Conservation (phyloP, 2,113 vertebrate species). For the Serilophus lunatus region DNA sequence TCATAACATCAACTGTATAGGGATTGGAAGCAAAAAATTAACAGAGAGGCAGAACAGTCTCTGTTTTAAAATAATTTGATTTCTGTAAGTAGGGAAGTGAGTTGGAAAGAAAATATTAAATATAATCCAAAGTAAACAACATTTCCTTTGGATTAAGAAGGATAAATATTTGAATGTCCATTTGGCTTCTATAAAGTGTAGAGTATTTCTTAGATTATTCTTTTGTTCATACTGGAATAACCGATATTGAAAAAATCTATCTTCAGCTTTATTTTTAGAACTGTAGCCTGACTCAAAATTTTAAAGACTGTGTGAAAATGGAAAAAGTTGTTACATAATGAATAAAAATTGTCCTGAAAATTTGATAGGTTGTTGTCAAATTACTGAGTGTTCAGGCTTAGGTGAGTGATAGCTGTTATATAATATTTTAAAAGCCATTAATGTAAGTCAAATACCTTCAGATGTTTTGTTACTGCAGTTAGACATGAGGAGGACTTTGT, state of each 20-base stretch:
- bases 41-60: background rate
- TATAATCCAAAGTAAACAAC: too few relatives aligned
- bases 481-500: background rate
- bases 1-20: background rate
- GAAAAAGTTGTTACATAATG: background rate
- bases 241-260: background rate
- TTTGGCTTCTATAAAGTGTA: background rate
- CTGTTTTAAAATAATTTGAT: background rate
- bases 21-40: background rate
- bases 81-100: background rate
- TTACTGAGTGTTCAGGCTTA: background rate
- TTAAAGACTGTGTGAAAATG: background rate
- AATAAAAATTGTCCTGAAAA: background rate
- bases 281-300: background rate
- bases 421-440: background rate
- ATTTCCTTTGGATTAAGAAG: background rate
- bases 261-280: background rate
- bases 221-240: background rate
- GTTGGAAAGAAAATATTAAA: background rate
- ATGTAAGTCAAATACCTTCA: background rate
- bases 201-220: background rate
- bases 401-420: background rate
- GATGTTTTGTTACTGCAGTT: background rate
- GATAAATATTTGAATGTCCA: background rate
- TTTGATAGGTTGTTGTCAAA: background rate